Percentiles rank a stretch among this genome's conserved stretches.
Evolutionary conservation across 2,797 vertebrate species (phyloP).

Genomic region (Holocentrus rufus): DNA sequence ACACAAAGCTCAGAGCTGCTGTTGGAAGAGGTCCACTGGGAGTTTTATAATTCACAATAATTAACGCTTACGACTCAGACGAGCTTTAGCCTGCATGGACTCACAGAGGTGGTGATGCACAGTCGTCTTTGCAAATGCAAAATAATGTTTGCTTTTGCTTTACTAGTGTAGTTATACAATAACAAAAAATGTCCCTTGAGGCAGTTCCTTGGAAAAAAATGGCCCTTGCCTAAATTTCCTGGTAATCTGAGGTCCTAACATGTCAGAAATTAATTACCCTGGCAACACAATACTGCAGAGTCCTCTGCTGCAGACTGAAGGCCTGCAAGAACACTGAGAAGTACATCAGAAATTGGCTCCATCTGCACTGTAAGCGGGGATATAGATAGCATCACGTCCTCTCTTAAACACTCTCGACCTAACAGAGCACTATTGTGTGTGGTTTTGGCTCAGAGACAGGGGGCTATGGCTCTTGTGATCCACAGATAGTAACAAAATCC

Average conservation of each 20-base stretch:
- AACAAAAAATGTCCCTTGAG: constrained; percentile 4
- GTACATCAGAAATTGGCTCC: neutral
- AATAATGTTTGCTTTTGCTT: neutral
- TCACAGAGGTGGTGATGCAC: neutral
- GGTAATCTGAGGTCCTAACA: neutral
- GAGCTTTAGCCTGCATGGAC: neutral
- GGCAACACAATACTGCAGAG: neutral
- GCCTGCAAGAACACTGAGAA: neutral
- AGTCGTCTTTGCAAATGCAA: neutral
- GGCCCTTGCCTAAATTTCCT: constrained; percentile 5
- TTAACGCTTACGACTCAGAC: neutral
- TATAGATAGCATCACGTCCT: constrained; percentile 24
- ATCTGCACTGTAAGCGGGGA: constrained; percentile 4
- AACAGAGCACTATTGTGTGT: constrained; percentile 56
- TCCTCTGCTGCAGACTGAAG: neutral
- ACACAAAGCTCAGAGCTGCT: constrained; percentile 11
- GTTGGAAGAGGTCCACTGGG: neutral
- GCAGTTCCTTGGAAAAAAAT: too few species aligned
- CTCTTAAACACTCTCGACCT: constrained; percentile 20
- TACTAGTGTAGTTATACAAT: neutral
- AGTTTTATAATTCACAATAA: neutral
- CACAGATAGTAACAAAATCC: constrained; percentile 24
- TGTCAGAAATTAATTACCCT: neutral
- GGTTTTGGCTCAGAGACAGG: constrained; percentile 27
- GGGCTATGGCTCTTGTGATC: constrained; percentile 24